These are phyloP conservation scores for Trissoscelio sp. DNA, from an alignment of 2,888 invertebrate species.

Conservation along the genomic window DNA sequence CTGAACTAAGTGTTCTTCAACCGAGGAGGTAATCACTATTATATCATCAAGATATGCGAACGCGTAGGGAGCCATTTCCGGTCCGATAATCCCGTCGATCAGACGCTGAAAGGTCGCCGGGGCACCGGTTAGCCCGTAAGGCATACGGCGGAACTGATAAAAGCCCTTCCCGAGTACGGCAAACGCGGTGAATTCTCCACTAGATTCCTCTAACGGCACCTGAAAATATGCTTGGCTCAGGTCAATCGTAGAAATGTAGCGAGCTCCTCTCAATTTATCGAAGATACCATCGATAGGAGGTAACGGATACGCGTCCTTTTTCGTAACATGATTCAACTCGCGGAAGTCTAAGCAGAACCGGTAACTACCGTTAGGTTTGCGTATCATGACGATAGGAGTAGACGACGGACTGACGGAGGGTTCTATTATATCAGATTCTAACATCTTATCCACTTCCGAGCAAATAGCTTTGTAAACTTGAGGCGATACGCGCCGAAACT, in stretches of 20 bases:
- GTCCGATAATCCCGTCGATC: neutral
- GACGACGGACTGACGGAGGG: no score
- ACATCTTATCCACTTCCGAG: no score
- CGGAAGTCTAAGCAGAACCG: no score
- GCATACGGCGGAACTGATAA: neutral
- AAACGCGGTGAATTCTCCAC: neutral
- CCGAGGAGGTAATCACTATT: neutral
- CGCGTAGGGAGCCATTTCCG: neutral
- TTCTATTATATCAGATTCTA: no score
- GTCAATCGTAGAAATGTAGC: neutral
- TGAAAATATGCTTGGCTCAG: neutral
- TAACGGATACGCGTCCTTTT: no score
- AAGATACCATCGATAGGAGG: no score
- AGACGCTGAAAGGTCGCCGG: constrained; percentile 14
- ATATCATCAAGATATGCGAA: neutral
- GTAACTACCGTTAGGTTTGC: no score
- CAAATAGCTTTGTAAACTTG: no score
- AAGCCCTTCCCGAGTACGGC: neutral
- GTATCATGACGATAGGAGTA: no score
- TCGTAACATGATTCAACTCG: no score
- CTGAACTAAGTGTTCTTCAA: neutral
- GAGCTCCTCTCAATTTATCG: no score
- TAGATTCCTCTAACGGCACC: neutral
- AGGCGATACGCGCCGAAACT: no score
- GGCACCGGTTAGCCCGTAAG: neutral